Base-by-base conservation (phyloP, 1,140 invertebrate species). In the Telenomus remus region DNA sequence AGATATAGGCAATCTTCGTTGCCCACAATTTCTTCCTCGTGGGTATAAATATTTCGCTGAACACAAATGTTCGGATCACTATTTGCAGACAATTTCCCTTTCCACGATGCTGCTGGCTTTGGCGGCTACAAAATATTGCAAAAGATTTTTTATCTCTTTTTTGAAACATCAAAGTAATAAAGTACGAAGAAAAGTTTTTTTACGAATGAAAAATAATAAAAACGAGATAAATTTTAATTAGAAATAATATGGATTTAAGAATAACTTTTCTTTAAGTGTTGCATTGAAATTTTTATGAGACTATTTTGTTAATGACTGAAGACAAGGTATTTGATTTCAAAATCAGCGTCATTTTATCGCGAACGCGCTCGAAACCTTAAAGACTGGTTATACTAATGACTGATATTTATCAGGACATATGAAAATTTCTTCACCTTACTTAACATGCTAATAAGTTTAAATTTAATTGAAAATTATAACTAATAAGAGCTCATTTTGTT, bases 1-100 rank as follows among this genome's bases (percentile, higher is more conserved):
- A 97, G 84, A 77, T 95, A 96, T 0, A 97, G 89, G 74, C 96
- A 97, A 84, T 97, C 95, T 85, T 96, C 94, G 14, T 87, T 86
- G 0, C 93, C 93, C 19, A 91, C 89, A 10, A 93, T 88, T 19
- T 90, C 84, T 35, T 89, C 82, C 61, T 91, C 88, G 51, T 92
- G 87, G 0, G 89, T 88, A 79, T 92, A 94, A 7, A 92, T 91
- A 83, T 94, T 93, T 7, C 92, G 88, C 80, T 96, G 94, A 13
- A 91, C 91, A 78, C 94, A 96, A 13, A 92, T 89, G 0, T 90
- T 85, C 0, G 91, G 90, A 70, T 91, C 90, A 44, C 89, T 80
- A 0, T 90, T 90, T 0, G 91, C 94, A 39, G 92, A 86, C 0
- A 89, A 79, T 1, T 90, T 82, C 0, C 90, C 92, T 11, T 86